Conservation (phyloP, 2,888 invertebrate genomes). For the Cantharis rustica region DNA sequence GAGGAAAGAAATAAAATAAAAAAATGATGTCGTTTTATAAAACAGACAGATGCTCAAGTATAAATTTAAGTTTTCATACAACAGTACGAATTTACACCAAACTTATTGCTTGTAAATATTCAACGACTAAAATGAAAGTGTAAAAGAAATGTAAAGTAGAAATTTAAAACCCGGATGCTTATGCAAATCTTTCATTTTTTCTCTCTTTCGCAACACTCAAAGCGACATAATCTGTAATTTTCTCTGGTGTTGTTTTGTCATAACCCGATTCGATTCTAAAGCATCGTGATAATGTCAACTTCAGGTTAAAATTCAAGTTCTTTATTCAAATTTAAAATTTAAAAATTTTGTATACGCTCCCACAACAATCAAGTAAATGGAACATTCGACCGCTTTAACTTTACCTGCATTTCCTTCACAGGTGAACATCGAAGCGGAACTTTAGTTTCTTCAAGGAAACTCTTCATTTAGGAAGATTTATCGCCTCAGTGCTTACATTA, state of each 20-base stretch:
- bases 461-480: slow-evolving; percentile 5
- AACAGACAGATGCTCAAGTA: slow-evolving; percentile 14
- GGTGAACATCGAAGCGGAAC: slow-evolving; percentile 19
- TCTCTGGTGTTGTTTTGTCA: slow-evolving; percentile 10
- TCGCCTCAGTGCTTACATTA: not conserved
- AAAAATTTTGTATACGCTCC: not conserved
- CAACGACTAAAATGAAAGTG: slow-evolving; percentile 25
- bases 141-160: slow-evolving; percentile 27
- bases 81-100: slow-evolving; percentile 27
- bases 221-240: slow-evolving; percentile 26
- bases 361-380: slow-evolving; percentile 28
- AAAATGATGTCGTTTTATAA: slow-evolving; percentile 6
- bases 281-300: not conserved
- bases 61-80: slow-evolving; percentile 24
- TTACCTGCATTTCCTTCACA: slow-evolving; percentile 5
- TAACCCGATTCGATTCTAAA: slow-evolving; percentile 12
- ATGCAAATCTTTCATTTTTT: slow-evolving; percentile 24
- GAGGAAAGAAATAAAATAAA: slow-evolving; percentile 1
- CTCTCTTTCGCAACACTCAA: slow-evolving; percentile 10
- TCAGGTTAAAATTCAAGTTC: slow-evolving; percentile 12
- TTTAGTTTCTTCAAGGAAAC: slow-evolving; percentile 6
- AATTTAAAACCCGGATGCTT: slow-evolving; percentile 26
- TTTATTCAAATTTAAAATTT: slow-evolving; percentile 4
- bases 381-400: slow-evolving; percentile 3
- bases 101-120: slow-evolving; percentile 31